Conservation (phyloP, 2,797 vertebrate species). For the Takifugu rubripes region DNA sequence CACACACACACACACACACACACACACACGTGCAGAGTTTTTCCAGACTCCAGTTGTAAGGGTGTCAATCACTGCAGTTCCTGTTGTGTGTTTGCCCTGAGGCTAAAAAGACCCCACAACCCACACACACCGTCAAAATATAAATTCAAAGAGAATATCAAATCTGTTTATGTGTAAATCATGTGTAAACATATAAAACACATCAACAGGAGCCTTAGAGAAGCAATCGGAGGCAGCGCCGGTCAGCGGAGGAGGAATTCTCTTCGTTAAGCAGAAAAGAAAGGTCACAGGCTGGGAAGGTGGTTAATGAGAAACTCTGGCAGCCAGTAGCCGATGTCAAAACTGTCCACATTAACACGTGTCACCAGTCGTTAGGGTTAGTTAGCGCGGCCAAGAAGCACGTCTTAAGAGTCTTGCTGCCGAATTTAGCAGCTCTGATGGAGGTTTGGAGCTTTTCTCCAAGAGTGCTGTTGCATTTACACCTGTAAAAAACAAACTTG, state of each 20-base stretch:
- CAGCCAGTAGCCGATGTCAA: constrained; percentile 36
- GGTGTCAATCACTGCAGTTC: constrained; percentile 43
- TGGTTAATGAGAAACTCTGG: constrained; percentile 51
- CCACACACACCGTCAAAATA: constrained; percentile 2
- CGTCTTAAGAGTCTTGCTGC: constrained; percentile 7
- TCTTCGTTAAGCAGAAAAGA: constrained; percentile 41
- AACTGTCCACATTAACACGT: constrained; percentile 20
- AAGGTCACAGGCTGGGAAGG: constrained; percentile 51
- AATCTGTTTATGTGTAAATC: not conserved
- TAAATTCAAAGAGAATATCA: not conserved
- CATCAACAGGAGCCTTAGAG: constrained; percentile 8
- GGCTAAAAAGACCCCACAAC: constrained; percentile 19
- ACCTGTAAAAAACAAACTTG: constrained; percentile 12
- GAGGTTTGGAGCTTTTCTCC: not conserved
- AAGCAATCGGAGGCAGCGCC: constrained; percentile 14
- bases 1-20: constrained; percentile 18
- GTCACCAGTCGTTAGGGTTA: constrained; percentile 16
- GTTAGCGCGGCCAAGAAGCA: not conserved
- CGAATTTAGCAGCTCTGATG: constrained; percentile 11
- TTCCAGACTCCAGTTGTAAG: constrained; percentile 34
- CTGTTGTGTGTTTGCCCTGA: constrained; percentile 24
- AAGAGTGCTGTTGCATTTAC: constrained; percentile 1
- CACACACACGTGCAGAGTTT: constrained; percentile 25
- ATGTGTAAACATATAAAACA: not conserved
- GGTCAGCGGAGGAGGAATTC: constrained; percentile 21